These are phyloP conservation scores for Poeciliopsis infans DNA, from an alignment of 2,797 vertebrate species.

Conservation along the genomic window DNA sequence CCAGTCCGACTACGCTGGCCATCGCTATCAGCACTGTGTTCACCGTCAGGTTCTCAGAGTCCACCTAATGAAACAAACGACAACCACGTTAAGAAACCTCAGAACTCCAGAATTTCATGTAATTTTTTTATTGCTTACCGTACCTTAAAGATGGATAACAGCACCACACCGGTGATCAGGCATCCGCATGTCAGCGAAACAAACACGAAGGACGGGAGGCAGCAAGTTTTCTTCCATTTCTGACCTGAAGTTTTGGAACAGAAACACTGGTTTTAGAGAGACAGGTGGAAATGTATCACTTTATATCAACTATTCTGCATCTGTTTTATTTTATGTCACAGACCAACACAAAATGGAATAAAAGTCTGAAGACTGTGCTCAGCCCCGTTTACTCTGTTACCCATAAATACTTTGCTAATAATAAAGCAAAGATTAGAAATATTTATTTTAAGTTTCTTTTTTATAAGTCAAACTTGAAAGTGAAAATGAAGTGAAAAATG, in stretches of 20 bases:
- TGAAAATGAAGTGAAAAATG: no score
- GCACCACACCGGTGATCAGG: slow-evolving; percentile 87
- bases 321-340: neutral
- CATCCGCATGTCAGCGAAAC: slow-evolving; percentile 90
- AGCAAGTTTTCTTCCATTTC: slow-evolving; percentile 99
- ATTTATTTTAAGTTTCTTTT: no score
- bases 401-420: neutral
- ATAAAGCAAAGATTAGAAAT: no score
- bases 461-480: no score
- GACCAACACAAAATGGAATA: neutral
- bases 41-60: slow-evolving; percentile 88
- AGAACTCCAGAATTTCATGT: neutral
- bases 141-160: slow-evolving; percentile 91
- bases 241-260: slow-evolving; percentile 82
- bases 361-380: neutral
- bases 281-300: neutral
- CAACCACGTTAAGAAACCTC: neutral
- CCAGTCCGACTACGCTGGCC: slow-evolving; percentile 90
- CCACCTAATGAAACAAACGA: slow-evolving; percentile 71
- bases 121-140: neutral
- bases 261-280: slow-evolving; percentile 1
- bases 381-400: neutral
- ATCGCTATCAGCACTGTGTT: slow-evolving; percentile 91
- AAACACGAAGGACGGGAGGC: slow-evolving; percentile 95
- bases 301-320: neutral